A percentile compares a stretch with the other conserved stretches of the same genome.
Evolutionary conservation across 2,797 vertebrate species (phyloP).

Genomic region (Centroberyx gerrardi): DNA sequence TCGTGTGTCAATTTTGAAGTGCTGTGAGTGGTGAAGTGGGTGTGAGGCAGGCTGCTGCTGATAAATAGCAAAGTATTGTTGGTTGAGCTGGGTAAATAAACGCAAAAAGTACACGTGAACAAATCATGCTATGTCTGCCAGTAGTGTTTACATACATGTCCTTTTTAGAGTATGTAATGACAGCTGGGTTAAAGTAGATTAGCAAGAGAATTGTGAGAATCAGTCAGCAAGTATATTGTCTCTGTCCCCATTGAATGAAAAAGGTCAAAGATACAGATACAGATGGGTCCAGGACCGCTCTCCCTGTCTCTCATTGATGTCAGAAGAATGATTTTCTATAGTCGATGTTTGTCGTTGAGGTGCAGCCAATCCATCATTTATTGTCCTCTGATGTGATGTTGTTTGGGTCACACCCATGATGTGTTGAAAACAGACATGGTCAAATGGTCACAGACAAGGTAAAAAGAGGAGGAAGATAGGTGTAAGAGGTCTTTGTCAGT

Average conservation of each 20-base stretch:
- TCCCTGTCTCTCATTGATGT: neutral
- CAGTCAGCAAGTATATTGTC: too few relatives aligned
- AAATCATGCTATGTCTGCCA: neutral
- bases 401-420: neutral
- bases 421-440: neutral
- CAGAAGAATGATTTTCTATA: conserved; percentile 12
- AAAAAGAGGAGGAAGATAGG: neutral
- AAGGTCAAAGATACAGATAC: neutral
- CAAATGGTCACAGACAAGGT: too few relatives aligned
- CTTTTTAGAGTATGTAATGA: neutral
- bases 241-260: neutral
- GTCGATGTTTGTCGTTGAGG: neutral
- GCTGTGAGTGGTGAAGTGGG: too few relatives aligned
- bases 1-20: too few relatives aligned
- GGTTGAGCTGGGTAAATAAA: too few relatives aligned
- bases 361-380: neutral
- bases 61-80: too few relatives aligned
- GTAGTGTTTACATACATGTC: neutral
- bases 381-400: neutral
- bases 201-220: too few relatives aligned
- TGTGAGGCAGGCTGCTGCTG: too few relatives aligned
- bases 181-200: neutral
- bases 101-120: too few relatives aligned
- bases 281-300: neutral
- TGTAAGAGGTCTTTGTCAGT: too few relatives aligned